Percentiles rank a stretch among this genome's conserved stretches.
Conservation (phyloP, 2,113 vertebrate genomes). For the Tragulus kanchil region DNA sequence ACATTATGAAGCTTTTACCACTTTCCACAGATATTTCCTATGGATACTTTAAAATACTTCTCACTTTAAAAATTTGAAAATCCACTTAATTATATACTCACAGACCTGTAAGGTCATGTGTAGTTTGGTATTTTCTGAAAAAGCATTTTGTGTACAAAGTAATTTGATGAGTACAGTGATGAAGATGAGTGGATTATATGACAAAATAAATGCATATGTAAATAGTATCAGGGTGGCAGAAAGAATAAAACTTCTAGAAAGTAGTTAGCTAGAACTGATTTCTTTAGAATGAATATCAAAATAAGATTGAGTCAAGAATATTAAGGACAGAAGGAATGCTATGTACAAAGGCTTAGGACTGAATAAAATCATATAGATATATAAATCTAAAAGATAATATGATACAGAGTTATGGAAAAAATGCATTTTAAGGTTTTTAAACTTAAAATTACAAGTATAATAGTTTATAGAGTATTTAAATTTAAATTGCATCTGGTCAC, state of each 20-base stretch:
- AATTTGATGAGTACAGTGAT: neutral
- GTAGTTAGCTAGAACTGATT: neutral
- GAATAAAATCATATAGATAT: neutral
- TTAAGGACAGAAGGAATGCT: neutral
- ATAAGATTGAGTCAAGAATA: neutral
- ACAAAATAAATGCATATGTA: neutral
- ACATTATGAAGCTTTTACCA: neutral
- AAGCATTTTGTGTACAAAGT: neutral
- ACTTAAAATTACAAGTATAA: neutral
- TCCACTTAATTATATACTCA: neutral
- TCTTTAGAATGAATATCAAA: neutral
- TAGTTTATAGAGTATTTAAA: neutral
- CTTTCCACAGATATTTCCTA: neutral
- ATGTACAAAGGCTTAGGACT: neutral
- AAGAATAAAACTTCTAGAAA: neutral
- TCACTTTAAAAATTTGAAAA: neutral
- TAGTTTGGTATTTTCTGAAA: neutral
- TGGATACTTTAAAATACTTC: neutral
- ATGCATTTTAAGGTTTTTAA: neutral
- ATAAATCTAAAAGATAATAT: neutral
- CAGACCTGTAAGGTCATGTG: neutral
- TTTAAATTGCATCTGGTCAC: neutral
- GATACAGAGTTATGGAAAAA: neutral
- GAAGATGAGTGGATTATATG: neutral
- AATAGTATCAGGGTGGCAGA: neutral